Evolutionary conservation across 2,113 vertebrate species (phyloP), one percentile per base, ranked within the genome.

Genomic region (Poecilia latipinna): DNA sequence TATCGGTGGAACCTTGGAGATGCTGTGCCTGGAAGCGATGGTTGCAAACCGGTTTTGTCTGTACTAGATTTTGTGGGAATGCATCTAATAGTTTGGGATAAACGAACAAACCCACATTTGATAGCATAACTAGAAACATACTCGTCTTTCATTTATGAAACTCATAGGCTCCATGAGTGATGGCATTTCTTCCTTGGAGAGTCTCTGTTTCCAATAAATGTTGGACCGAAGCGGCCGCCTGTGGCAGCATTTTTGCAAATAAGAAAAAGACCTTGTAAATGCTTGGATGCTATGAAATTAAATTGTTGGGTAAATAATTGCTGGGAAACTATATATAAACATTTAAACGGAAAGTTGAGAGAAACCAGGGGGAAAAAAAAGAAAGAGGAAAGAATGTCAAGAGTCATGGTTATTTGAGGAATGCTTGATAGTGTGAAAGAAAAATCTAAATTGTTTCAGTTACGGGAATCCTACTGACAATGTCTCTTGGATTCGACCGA

Each of bases 391-490:
- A 68, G 80, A 92, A 91, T 87, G 77, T 81, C 54, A 68, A 35
- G 66, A 91, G 86, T 91, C 83, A 88, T 70, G 86, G 75, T 85
- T 91, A 92, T 93, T 86, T 92, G 81, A 93, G 85, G 89, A 93
- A 94, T 93, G 89, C 8, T 65, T 82, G 80, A 82, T 80, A 79
- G 71, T 66, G 24, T 69, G 63, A 68, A 73, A 60, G 68, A 73
- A 60, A 70, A 73, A 81, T 12, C 28, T 72, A 86, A 90, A 85
- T 78, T 87, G 86, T 81, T 85, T 72, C 82, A 73, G 81, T 91
- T 89, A 88, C 88, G 79, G 88, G 89, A 92, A 92, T 92, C 83
- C 87, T 82, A 82, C 80, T 83, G 74, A 81, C 87, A 87, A 74
- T 76, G 82, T 81, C 88, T 85, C 77, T 73, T 54, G 78, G 76